A percentile compares a stretch with the other conserved stretches of the same genome.
phyloP scores from a whole-genome alignment of 2,888 invertebrate genomes.

The Pogonocherus hispidulus region DNA sequence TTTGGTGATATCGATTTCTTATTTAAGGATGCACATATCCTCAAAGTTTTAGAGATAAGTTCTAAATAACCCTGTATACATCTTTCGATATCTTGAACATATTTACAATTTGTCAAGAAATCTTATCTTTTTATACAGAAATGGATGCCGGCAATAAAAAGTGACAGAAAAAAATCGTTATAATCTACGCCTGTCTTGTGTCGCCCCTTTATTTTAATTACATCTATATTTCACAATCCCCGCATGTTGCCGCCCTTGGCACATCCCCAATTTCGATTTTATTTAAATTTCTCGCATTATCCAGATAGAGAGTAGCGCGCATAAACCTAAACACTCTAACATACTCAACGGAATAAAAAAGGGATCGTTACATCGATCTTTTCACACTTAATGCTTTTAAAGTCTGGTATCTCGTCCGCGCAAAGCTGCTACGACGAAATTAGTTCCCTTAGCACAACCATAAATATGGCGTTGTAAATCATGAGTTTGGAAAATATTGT shows the following conservation, averaged over 20 bases:
- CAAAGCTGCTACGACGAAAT: constrained; percentile 22
- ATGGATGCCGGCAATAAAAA: too few relatives aligned
- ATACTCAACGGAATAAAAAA: constrained; percentile 1
- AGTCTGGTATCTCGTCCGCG: constrained; percentile 1
- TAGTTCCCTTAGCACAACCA: constrained; percentile 20
- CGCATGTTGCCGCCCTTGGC: too few relatives aligned
- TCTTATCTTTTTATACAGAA: too few relatives aligned
- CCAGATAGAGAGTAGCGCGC: not conserved
- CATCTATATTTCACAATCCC: not conserved
- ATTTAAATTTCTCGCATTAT: constrained; percentile 6
- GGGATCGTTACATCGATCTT: constrained; percentile 3
- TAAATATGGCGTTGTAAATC: constrained; percentile 7
- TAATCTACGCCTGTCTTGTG: not conserved
- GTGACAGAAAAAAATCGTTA: not conserved
- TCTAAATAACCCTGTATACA: too few relatives aligned
- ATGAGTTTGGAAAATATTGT: constrained; percentile 5
- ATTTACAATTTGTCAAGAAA: too few relatives aligned
- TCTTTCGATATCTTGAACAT: too few relatives aligned
- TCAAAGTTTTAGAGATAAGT: too few relatives aligned
- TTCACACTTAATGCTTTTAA: constrained; percentile 24
- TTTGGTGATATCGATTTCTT: too few relatives aligned
- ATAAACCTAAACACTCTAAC: constrained; percentile 1
- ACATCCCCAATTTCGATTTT: not conserved
- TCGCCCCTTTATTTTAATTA: constrained; percentile 1
- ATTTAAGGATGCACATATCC: too few relatives aligned